Conservation (phyloP, 2,797 vertebrate species). For the Hirundo rustica region DNA sequence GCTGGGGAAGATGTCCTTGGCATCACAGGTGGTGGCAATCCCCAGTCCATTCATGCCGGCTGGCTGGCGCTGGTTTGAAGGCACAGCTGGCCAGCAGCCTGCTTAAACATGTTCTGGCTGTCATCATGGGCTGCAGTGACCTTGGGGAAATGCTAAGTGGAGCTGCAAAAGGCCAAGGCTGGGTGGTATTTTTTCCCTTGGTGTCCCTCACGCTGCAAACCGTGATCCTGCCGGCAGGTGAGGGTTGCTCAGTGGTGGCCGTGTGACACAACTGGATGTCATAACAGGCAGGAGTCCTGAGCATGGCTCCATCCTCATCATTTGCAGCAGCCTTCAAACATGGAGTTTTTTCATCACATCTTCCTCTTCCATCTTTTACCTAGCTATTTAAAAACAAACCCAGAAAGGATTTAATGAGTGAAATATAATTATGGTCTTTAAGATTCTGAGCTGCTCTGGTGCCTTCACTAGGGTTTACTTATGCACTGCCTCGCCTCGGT, state of each 20-base stretch:
- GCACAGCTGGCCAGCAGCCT: not conserved
- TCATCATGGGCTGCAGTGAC: not conserved
- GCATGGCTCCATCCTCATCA: not conserved
- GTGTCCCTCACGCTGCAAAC: not conserved
- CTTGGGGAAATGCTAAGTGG: not conserved
- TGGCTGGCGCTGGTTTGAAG: not conserved
- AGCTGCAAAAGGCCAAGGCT: not conserved
- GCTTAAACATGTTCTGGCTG: not conserved
- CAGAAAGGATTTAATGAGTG: not conserved
- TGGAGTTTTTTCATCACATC: not conserved
- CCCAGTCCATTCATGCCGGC: not conserved
- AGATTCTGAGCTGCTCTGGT: not conserved
- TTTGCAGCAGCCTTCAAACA: not conserved
- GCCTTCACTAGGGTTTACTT: not conserved
- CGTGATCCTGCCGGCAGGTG: fast-evolving
- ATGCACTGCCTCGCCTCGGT: not conserved
- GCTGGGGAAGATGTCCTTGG: not conserved
- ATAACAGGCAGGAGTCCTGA: not conserved
- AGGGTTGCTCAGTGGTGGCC: not conserved
- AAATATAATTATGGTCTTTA: not conserved
- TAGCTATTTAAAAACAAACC: not conserved
- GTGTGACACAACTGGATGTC: not conserved
- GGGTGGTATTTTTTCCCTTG: not conserved
- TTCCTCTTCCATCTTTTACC: not conserved
- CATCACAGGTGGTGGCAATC: not conserved